These are phyloP conservation scores for Chrysolina oricalcia DNA, from an alignment of 2,888 invertebrate genomes.

Conservation along the genomic window DNA sequence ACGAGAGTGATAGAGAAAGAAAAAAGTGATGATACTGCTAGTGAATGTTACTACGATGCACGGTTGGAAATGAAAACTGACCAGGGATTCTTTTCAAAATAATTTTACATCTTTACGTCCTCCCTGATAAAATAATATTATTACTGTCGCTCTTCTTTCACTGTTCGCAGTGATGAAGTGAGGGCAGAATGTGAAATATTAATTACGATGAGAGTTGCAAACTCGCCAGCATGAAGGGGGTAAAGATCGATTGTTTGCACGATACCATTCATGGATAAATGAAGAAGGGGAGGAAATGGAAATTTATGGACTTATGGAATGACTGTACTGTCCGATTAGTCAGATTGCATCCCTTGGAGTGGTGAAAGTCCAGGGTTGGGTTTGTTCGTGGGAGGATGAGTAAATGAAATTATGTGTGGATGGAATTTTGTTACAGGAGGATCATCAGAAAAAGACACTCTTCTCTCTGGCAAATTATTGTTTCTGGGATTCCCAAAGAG, in stretches of 20 bases:
- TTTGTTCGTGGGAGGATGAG: neutral
- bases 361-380: slow-evolving; percentile 14
- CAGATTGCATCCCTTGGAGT: neutral
- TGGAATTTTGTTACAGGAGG: too few relatives aligned
- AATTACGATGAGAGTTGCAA: slow-evolving; percentile 1
- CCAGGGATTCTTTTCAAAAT: too few relatives aligned
- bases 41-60: too few relatives aligned
- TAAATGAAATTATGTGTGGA: neutral
- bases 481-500: too few relatives aligned
- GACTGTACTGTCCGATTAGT: slow-evolving; percentile 17
- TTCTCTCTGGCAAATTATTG: too few relatives aligned
- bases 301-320: slow-evolving; percentile 12
- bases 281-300: slow-evolving; percentile 6
- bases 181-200: neutral
- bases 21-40: too few relatives aligned
- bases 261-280: neutral
- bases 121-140: too few relatives aligned
- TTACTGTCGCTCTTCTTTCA: neutral
- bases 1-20: too few relatives aligned
- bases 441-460: too few relatives aligned
- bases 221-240: neutral
- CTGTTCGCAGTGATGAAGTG: neutral
- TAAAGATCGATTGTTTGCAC: slow-evolving; percentile 1
- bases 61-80: too few relatives aligned
- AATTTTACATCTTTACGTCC: too few relatives aligned